Conservation (phyloP, 2,113 vertebrate species). For the Oryzias javanicus region DNA sequence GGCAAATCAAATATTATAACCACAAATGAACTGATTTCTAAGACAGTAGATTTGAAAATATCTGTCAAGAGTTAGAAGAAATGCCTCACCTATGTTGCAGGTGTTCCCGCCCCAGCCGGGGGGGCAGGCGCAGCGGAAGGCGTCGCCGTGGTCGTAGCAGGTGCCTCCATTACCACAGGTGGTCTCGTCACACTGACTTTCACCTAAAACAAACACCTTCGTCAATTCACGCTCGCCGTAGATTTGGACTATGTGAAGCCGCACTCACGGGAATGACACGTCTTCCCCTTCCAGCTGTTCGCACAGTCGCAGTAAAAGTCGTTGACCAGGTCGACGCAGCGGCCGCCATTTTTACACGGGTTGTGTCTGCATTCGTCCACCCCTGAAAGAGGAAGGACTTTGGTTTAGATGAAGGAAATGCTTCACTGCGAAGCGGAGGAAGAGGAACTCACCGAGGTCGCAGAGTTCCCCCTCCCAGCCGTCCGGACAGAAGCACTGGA, state of each 20-base stretch:
- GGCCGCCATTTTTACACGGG: constrained; percentile 91
- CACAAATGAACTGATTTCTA: too few relatives aligned
- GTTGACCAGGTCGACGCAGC: constrained; percentile 88
- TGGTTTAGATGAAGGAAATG: not conserved
- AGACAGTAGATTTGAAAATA: too few relatives aligned
- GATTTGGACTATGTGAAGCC: too few relatives aligned
- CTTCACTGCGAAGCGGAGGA: not conserved
- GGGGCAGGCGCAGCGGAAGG: constrained; percentile 88
- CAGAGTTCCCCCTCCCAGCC: constrained; percentile 96
- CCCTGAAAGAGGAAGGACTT: constrained; percentile 69
- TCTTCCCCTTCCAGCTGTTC: constrained; percentile 96
- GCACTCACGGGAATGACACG: constrained; percentile 94
- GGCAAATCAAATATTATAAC: not conserved
- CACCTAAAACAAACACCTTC: constrained; percentile 70
- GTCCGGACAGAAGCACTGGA: constrained; percentile 91
- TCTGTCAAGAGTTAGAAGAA: too few relatives aligned
- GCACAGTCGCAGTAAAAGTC: constrained; percentile 93
- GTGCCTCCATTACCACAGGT: constrained; percentile 96
- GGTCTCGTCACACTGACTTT: constrained; percentile 89
- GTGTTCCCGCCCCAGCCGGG: constrained; percentile 90
- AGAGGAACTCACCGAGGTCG: constrained; percentile 84
- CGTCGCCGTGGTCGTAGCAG: constrained; percentile 88
- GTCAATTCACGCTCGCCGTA: too few relatives aligned
- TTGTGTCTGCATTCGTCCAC: constrained; percentile 91
- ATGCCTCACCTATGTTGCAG: constrained; percentile 84